Base-by-base conservation (phyloP, 2,797 vertebrate species). In the Morelia viridis region DNA sequence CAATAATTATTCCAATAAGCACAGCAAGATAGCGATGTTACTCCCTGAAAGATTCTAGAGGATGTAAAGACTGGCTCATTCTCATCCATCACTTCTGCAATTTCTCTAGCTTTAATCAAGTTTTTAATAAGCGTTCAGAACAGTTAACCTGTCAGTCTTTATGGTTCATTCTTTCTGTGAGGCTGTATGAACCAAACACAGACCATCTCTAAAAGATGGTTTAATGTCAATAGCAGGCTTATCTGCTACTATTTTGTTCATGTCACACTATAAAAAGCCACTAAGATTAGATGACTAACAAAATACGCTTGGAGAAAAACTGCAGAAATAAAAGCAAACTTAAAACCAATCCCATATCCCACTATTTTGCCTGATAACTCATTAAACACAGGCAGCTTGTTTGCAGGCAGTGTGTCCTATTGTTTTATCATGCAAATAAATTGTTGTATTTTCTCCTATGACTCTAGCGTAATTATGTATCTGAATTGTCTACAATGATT, bases 121-220 rank as follows among this genome's bases (percentile, higher is more conserved):
- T 57, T 53, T 50, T 12, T 92, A 2, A 61, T 87, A 85, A 76
- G 86, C 91, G 28, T 87, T 53, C 2, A 92, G 88, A 95, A 93
- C 93, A 92, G 94, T 95, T 94, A 94, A 94, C 90, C 84, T 93
- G 95, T 93, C 85, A 96, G 95, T 85, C 91, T 94, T 92, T 94
- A 90, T 80, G 58, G 92, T 5, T 95, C 94, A 93, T 93, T 96
- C 92, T 9, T 95, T 94, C 93, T 93, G 91, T 90, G 62, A 91
- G 93, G 53, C 46, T 88, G 26, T 0, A 0, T 94, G 88, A 96
- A 96, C 90, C 94, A 94, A 95, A 92, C 91, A 93, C 0, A 95
- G 68, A 94, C 95, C 95, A 93, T 95, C 94, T 95, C 96, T 94
- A 95, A 95, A 96, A 95, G 93, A 88, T 95, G 96, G 96, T 95